A percentile compares a stretch with the other conserved stretches of the same genome.
Conservation (phyloP, 2,113 vertebrate species). For the Cottus gobio region DNA sequence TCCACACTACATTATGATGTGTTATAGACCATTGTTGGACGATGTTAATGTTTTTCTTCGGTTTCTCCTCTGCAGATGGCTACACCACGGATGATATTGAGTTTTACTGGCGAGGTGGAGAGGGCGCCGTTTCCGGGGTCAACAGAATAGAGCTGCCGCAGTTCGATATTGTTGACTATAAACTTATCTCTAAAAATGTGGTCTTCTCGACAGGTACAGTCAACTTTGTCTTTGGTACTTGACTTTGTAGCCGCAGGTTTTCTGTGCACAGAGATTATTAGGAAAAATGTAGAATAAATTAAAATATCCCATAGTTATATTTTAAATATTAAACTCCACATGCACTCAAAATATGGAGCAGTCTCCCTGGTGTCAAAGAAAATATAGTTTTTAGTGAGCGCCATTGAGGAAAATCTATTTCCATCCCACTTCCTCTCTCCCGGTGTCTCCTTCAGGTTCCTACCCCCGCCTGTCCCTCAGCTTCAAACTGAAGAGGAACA, state of each 20-base stretch:
- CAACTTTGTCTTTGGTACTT: background rate
- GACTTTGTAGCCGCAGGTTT: background rate
- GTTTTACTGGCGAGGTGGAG: constrained; percentile 98
- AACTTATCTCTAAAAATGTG: constrained; percentile 97
- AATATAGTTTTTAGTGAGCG: constrained; percentile 45
- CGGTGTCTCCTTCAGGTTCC: constrained; percentile 85
- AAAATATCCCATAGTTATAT: background rate
- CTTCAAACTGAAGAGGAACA: constrained; percentile 99
- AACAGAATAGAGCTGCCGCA: constrained; percentile 97
- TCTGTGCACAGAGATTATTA: background rate
- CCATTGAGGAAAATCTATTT: constrained; percentile 62
- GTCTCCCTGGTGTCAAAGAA: constrained; percentile 25
- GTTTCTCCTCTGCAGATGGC: constrained; percentile 87
- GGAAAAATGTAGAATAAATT: background rate
- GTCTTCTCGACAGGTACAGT: constrained; percentile 96
- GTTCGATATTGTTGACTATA: constrained; percentile 98
- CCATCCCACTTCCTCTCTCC: constrained; percentile 45
- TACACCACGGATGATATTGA: constrained; percentile 99
- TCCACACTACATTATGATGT: constrained; percentile 7
- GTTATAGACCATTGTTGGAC: constrained; percentile 3
- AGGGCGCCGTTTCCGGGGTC: constrained; percentile 95
- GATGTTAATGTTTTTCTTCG: constrained; percentile 36
- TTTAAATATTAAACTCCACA: constrained; percentile 12
- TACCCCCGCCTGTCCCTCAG: constrained; percentile 98
- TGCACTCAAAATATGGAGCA: background rate